Percentiles rank a stretch among this genome's conserved stretches.
phyloP scores from a whole-genome alignment of 2,797 vertebrate genomes.

The Poeciliopsis presidionis region DNA sequence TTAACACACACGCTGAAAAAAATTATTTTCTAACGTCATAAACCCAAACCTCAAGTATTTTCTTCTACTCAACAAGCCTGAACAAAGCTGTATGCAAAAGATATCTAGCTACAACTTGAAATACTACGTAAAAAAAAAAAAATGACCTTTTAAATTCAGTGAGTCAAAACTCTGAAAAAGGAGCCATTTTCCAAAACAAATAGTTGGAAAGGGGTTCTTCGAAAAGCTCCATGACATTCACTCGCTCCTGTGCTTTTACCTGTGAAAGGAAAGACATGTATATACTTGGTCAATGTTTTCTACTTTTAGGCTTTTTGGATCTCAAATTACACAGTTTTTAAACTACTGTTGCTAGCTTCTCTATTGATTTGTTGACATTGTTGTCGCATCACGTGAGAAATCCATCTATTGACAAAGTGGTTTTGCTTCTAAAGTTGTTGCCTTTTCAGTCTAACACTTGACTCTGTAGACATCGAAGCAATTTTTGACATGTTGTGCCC shows the following conservation, averaged over 20 bases:
- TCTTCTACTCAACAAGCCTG: not conserved
- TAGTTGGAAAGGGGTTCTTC: not conserved
- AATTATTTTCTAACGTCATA: not conserved
- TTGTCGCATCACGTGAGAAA: not conserved
- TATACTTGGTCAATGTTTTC: not conserved
- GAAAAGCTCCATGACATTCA: not conserved
- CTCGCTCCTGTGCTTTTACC: not conserved
- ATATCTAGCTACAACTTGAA: not conserved
- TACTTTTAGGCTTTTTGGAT: not conserved
- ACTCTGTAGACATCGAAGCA: not conserved
- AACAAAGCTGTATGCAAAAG: not conserved
- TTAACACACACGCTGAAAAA: not conserved
- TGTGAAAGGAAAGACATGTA: not conserved
- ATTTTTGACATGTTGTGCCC: slow-evolving; percentile 9
- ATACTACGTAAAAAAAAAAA: too few relatives aligned
- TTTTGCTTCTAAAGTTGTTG: not conserved
- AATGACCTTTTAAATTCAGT: not conserved
- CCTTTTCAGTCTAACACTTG: slow-evolving; percentile 13
- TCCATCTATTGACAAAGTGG: not conserved
- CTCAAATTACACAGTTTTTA: not conserved
- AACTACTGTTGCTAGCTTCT: not conserved
- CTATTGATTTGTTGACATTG: not conserved
- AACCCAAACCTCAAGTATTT: not conserved
- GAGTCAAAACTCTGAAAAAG: not conserved
- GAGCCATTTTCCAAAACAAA: not conserved